Conservation (phyloP, 2,888 invertebrate genomes). For the Xestia sexstrigata region DNA sequence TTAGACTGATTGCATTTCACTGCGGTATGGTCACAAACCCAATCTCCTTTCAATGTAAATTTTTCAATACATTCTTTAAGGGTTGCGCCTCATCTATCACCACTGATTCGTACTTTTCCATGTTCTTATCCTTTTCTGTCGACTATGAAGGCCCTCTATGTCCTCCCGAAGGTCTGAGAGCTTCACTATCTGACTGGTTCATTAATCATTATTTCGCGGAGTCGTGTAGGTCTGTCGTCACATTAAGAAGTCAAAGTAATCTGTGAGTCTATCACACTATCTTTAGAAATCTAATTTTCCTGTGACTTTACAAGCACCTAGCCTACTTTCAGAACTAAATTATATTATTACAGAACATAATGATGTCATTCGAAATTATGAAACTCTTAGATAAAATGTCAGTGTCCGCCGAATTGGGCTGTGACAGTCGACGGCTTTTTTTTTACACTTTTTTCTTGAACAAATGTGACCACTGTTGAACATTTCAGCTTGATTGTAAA, state of each 20-base stretch:
- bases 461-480: constrained; percentile 26
- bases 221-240: not conserved
- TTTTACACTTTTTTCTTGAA: constrained; percentile 2
- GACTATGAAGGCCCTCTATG: too few relatives aligned
- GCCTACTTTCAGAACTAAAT: constrained; percentile 12
- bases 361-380: constrained; percentile 28
- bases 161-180: not conserved
- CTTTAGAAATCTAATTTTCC: not conserved
- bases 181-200: not conserved
- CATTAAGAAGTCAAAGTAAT: not conserved
- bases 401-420: constrained; percentile 8
- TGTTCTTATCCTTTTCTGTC: not conserved
- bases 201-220: not conserved
- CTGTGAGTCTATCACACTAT: not conserved
- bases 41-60: not conserved
- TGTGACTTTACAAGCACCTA: not conserved
- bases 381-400: constrained; percentile 46
- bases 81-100: not conserved
- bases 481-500: constrained; percentile 56
- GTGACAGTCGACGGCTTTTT: not conserved
- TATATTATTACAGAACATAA: constrained; percentile 15
- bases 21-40: not conserved
- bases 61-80: not conserved
- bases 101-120: too few relatives aligned
- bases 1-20: not conserved